Evolutionary conservation across 1,140 invertebrate species (phyloP).

Genomic region (Pararge aegeria): DNA sequence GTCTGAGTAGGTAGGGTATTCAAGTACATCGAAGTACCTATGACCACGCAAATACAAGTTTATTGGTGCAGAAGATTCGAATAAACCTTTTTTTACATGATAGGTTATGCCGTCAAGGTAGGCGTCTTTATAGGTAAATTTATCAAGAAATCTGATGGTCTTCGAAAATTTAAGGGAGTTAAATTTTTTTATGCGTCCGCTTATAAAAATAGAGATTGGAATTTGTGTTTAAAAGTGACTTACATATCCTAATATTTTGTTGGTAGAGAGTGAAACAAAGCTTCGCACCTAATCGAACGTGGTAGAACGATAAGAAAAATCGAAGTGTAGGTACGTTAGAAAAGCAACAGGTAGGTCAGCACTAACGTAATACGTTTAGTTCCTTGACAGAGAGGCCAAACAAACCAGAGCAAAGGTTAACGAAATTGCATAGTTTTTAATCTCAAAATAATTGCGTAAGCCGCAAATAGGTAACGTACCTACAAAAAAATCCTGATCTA

Average conservation of each 20-base stretch:
- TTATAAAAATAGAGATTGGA: too few species aligned
- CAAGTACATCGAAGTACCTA: too few species aligned
- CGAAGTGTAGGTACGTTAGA: slow-evolving; percentile 17
- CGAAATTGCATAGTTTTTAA: slow-evolving; percentile 37
- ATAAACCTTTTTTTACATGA: too few species aligned
- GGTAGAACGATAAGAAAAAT: slow-evolving; percentile 12
- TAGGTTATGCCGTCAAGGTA: too few species aligned
- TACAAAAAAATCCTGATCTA: slow-evolving; percentile 53
- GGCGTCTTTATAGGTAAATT: too few species aligned
- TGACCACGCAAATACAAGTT: too few species aligned
- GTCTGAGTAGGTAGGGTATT: too few species aligned
- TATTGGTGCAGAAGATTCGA: too few species aligned
- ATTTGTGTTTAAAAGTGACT: too few species aligned
- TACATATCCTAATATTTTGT: neutral
- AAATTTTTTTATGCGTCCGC: too few species aligned
- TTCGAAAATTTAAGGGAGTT: too few species aligned
- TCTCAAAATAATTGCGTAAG: slow-evolving; percentile 61
- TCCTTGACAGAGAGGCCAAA: slow-evolving; percentile 42
- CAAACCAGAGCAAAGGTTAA: slow-evolving; percentile 64
- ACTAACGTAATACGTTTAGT: slow-evolving; percentile 23
- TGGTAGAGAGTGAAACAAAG: neutral
- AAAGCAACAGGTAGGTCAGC: slow-evolving; percentile 49
- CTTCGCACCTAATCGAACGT: neutral
- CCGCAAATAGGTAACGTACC: slow-evolving; percentile 43
- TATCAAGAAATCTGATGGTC: too few species aligned